A percentile compares a stretch with the other conserved stretches of the same genome.
These are phyloP conservation scores for Colostygia pectinataria DNA, from an alignment of 2,888 invertebrate genomes.

Conservation along the genomic window DNA sequence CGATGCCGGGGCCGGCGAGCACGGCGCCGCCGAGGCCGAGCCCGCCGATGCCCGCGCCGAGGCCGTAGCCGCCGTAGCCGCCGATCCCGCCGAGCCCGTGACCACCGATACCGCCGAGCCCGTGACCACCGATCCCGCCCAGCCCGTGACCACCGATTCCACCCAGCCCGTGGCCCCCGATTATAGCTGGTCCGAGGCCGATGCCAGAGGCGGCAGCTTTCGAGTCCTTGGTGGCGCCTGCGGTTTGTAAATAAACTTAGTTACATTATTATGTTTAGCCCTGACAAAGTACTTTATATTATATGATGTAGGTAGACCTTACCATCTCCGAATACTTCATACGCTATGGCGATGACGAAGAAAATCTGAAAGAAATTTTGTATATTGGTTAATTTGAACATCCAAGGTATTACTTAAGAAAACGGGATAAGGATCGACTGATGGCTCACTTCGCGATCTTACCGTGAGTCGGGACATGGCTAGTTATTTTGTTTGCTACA, in stretches of 20 bases:
- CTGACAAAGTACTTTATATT: neutral
- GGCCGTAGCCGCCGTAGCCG: slow-evolving; percentile 33
- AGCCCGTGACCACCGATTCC: slow-evolving; percentile 40
- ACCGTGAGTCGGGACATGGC: slow-evolving; percentile 76
- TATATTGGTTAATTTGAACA: slow-evolving; percentile 1
- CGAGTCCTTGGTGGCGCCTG: slow-evolving; percentile 37
- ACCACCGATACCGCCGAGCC: slow-evolving; percentile 39
- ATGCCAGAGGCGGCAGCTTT: slow-evolving; percentile 29
- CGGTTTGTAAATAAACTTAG: neutral
- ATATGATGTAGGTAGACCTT: slow-evolving; percentile 30
- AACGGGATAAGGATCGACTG: too few species aligned
- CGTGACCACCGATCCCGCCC: slow-evolving; percentile 33
- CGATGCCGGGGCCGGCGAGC: slow-evolving; percentile 43
- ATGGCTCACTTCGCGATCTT: slow-evolving; percentile 37
- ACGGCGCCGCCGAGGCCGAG: slow-evolving; percentile 33
- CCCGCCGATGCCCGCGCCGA: slow-evolving; percentile 27
- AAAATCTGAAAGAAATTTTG: slow-evolving; percentile 65
- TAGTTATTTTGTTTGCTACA: slow-evolving; percentile 45
- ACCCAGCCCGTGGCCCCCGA: slow-evolving; percentile 37
- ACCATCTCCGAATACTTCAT: slow-evolving; percentile 70
- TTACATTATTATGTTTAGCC: neutral
- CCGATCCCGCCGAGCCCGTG: slow-evolving; percentile 31
- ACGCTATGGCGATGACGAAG: slow-evolving; percentile 73
- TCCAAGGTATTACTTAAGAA: neutral
- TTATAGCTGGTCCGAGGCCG: slow-evolving; percentile 22